Conservation (phyloP, 2,113 vertebrate genomes). For the Smithornis capensis region DNA sequence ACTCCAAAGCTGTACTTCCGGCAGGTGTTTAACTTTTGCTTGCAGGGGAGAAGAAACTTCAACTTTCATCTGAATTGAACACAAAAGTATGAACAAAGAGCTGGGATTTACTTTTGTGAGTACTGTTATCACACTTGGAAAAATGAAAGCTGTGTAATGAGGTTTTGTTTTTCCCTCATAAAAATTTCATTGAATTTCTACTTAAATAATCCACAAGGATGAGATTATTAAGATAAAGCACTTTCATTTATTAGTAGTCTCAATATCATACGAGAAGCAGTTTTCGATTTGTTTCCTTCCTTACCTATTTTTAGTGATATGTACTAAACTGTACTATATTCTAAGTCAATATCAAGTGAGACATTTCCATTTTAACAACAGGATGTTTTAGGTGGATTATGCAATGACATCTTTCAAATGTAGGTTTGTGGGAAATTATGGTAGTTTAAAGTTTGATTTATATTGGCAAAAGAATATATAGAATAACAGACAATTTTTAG, state of each 20-base stretch:
- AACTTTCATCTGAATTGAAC: background rate
- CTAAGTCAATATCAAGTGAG: background rate
- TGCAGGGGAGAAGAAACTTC: background rate
- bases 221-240: background rate
- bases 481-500: background rate
- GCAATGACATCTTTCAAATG: background rate
- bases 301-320: background rate
- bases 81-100: background rate
- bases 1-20: background rate
- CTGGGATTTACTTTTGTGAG: background rate
- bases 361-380: background rate
- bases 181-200: conserved; percentile 2
- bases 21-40: background rate
- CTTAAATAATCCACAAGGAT: background rate
- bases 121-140: background rate
- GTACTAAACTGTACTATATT: background rate
- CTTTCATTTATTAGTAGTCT: background rate
- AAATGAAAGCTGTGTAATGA: background rate
- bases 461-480: background rate
- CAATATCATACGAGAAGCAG: background rate
- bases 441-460: background rate
- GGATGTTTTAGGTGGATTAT: background rate
- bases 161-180: background rate
- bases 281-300: background rate
- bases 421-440: background rate